Evolutionary conservation across 2,113 vertebrate genomes (phyloP).

Genomic region (Echinops telfairi): DNA sequence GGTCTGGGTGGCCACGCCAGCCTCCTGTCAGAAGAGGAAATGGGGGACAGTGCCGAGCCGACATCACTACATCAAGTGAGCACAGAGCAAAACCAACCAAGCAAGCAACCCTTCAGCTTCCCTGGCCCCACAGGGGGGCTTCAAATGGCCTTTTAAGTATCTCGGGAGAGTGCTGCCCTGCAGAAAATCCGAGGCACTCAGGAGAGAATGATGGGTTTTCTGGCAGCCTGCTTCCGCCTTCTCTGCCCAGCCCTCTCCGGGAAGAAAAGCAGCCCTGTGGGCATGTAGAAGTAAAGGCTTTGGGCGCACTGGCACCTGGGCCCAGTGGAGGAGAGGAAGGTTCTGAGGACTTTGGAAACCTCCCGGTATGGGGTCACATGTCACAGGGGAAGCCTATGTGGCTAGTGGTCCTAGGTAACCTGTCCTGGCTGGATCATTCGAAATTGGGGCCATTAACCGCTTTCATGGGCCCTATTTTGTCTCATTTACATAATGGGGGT

Average conservation of each 20-base stretch:
- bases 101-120: conserved; percentile 6
- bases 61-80: neutral
- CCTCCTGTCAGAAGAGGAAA: neutral
- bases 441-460: neutral
- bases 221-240: neutral
- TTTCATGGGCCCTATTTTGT: neutral
- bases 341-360: neutral
- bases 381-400: neutral
- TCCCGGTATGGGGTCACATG: neutral
- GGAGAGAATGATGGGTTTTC: conserved; percentile 49
- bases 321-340: neutral
- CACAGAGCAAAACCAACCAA: neutral
- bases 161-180: conserved; percentile 1
- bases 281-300: neutral
- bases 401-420: neutral
- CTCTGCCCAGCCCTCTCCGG: neutral
- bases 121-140: conserved; percentile 21
- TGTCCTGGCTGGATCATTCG: rapidly evolving
- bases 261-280: neutral
- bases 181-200: conserved; percentile 43
- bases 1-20: rapidly evolving
- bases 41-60: neutral
- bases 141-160: conserved; percentile 73
- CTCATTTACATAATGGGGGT: neutral
- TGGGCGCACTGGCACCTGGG: neutral